Percentiles rank a stretch among this genome's conserved stretches.
phyloP scores from a whole-genome alignment of 2,888 invertebrate genomes.

The Copidosoma aretas region DNA sequence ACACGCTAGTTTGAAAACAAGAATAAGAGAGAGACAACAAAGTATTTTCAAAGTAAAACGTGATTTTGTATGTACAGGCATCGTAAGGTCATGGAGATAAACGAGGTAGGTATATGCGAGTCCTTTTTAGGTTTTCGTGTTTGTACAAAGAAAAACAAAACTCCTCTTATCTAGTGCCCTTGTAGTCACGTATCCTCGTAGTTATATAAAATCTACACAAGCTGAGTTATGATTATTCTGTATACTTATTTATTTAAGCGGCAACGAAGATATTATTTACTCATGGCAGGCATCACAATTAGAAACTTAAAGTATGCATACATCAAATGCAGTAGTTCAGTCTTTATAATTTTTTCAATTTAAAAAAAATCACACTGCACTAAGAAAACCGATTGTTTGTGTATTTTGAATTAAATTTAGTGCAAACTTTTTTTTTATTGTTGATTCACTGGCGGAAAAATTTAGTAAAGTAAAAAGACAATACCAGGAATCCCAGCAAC shows the following conservation, averaged over 20 bases:
- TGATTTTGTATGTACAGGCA: slow-evolving; percentile 37
- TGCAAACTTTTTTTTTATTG: neutral
- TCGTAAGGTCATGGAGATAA: slow-evolving; percentile 1
- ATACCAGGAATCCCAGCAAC: no score
- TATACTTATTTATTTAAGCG: slow-evolving; percentile 37
- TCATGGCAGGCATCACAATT: slow-evolving; percentile 7
- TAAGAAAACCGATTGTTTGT: neutral
- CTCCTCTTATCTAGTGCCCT: neutral
- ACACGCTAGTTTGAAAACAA: slow-evolving; percentile 22
- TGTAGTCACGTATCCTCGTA: slow-evolving; percentile 31
- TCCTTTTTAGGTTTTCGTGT: slow-evolving; percentile 37
- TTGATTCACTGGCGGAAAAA: neutral
- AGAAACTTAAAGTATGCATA: slow-evolving; percentile 12
- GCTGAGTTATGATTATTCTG: neutral
- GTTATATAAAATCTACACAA: slow-evolving; percentile 21
- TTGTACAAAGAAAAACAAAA: slow-evolving; percentile 35
- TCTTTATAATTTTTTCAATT: neutral
- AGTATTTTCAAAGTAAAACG: slow-evolving; percentile 38
- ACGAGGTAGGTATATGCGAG: slow-evolving; percentile 5
- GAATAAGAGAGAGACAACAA: slow-evolving; percentile 25
- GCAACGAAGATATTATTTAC: slow-evolving; percentile 18
- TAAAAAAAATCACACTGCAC: neutral
- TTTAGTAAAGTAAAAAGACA: no score
- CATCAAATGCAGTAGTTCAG: neutral
- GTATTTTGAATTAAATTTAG: neutral